Evolutionary conservation across 2,888 invertebrate genomes (phyloP), one percentile per base, ranked within the genome.

Genomic region (Masnerella sp.): DNA sequence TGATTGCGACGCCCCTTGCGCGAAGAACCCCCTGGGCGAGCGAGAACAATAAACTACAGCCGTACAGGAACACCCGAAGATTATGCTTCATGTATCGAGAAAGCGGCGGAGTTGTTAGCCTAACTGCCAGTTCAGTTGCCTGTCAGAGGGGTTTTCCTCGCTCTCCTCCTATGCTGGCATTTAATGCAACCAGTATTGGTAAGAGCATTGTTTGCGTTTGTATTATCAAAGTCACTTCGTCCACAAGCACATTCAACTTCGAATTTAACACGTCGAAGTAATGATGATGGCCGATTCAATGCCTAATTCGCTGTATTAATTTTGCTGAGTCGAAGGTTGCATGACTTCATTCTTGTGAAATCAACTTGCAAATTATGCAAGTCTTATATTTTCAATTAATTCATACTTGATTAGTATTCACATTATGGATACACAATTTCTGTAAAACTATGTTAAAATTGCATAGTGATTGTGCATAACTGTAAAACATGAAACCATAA

Each of bases 31-130:
- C 91, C 51, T 82, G 81, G 81, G 78, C 80, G 36, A 82, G 77
- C 73, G 85, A 84, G 71, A 85, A 84, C 79, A 86, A 85, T 79
- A 83, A 85, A 73, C 84, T 87, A 38, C 87, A 87, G 49, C 84
- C 86, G 54, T 87, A 84, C 80, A 81, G 86, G 69, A 87, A 86
- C 81, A 86, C 81, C 77, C 89, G 92, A 40, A 90, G 93, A 77
- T 92, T 92, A 88, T 94, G 94, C 88, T 94, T 94, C 88, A 92
- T 94, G 88, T 93, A 93, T 83, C 91, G 92, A 73, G 93, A 93
- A 84, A 88, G 88, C 77, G 87, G 85, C 36, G 88, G 87, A 34
- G 85, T 87, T 75, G 87, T 85, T 77, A 88, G 85, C 78, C 80
- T 86, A 74, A 85, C 86, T 74, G 85, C 85, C 68, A 87, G 87